Evolutionary conservation across 2,113 vertebrate genomes (phyloP).

Genomic region (Rhinogobius similis): DNA sequence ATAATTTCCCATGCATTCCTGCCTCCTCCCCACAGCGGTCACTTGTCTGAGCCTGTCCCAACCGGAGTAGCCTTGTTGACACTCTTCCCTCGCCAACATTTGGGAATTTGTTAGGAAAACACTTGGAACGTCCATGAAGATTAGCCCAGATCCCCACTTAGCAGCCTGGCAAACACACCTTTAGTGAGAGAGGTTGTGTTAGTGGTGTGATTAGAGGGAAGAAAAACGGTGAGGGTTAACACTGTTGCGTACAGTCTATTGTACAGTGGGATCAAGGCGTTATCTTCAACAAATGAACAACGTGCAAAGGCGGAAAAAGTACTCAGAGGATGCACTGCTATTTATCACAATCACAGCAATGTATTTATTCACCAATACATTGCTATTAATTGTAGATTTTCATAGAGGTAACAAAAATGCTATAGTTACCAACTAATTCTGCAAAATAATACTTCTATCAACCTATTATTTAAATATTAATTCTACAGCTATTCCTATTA

Average conservation of each 20-base stretch:
- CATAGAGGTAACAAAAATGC: not conserved
- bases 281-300: not conserved
- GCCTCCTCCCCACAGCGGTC: constrained; percentile 47
- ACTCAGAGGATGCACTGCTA: not conserved
- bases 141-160: constrained; percentile 61
- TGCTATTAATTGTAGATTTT: not conserved
- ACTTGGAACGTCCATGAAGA: constrained; percentile 45
- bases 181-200: constrained; percentile 1
- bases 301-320: not conserved
- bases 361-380: not conserved
- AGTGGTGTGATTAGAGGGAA: constrained; percentile 27
- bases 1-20: constrained; percentile 67
- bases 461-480: not conserved
- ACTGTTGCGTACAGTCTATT: not conserved
- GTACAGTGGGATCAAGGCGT: not conserved
- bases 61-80: constrained; percentile 58
- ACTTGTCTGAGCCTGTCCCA: constrained; percentile 74
- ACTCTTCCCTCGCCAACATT: constrained; percentile 42
- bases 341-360: too few species aligned
- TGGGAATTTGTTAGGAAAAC: constrained; percentile 65
- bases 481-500: too few species aligned
- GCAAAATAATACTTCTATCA: not conserved
- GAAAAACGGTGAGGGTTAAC: not conserved
- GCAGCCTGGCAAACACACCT: constrained; percentile 33
- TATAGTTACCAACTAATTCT: not conserved